These are phyloP conservation scores for Oreortyx pictus DNA, from an alignment of 2,797 vertebrate genomes.

Conservation along the genomic window DNA sequence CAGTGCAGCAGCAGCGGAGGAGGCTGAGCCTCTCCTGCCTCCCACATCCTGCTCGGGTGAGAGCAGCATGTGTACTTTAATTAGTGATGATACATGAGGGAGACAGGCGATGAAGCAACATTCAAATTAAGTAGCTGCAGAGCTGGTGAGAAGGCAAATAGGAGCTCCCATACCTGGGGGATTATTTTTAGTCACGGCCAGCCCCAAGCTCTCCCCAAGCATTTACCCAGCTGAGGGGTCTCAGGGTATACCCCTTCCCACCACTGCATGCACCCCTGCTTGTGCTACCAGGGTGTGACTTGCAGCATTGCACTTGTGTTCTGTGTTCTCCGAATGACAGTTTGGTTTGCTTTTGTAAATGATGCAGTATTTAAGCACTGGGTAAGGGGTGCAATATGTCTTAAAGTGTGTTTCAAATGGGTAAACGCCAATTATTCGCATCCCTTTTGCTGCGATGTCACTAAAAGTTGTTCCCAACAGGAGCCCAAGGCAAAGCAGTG, in stretches of 20 bases:
- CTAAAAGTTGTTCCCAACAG: background rate
- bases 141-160: conserved; percentile 45
- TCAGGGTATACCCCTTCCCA: background rate
- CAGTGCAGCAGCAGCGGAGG: background rate
- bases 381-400: background rate
- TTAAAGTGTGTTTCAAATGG: background rate
- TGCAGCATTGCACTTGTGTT: background rate
- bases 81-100: conserved; percentile 53
- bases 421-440: conserved; percentile 7
- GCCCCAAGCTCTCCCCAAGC: background rate
- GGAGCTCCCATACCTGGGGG: background rate
- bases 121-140: conserved; percentile 61
- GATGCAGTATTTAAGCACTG: background rate
- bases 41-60: conserved; percentile 30
- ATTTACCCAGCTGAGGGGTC: background rate
- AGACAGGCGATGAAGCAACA: conserved; percentile 38
- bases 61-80: conserved; percentile 52
- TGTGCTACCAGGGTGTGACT: fast-evolving
- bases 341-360: conserved; percentile 9
- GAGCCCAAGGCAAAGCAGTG: background rate
- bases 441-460: background rate
- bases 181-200: background rate
- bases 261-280: background rate
- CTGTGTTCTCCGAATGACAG: background rate
- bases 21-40: conserved; percentile 34